A percentile compares a stretch with the other conserved stretches of the same genome.
Evolutionary conservation across 37 sponge, comb jelly and placozoan genomes (phyloP).

Genomic region (Oopsacas minuta): DNA sequence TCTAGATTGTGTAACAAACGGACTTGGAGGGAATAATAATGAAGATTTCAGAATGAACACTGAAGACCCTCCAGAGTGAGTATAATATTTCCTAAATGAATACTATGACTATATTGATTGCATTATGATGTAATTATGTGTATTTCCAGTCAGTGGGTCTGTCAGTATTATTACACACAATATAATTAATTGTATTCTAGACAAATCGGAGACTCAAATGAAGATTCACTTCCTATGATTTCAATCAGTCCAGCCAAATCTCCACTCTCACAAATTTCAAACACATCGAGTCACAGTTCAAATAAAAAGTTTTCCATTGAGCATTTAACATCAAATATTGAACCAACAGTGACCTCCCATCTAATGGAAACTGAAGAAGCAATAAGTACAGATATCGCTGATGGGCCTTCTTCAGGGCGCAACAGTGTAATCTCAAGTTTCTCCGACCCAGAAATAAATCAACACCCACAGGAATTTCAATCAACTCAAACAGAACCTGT

Average conservation of each 20-base stretch:
- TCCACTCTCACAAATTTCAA: slow-evolving; percentile 1
- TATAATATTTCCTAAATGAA: background rate
- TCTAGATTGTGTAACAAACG: background rate
- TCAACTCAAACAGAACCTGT: background rate
- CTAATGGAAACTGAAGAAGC: background rate
- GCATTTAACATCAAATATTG: background rate
- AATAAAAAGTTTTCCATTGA: background rate
- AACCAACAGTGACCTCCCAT: background rate
- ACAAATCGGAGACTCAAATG: background rate
- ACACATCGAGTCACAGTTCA: background rate
- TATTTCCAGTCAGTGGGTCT: background rate
- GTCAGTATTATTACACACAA: background rate
- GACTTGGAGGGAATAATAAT: background rate
- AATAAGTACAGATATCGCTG: background rate
- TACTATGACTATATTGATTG: background rate
- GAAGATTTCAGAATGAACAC: background rate
- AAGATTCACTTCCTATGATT: background rate
- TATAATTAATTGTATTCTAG: background rate
- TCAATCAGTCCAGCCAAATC: background rate
- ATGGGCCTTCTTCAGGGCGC: background rate
- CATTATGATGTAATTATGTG: background rate
- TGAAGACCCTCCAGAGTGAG: background rate
- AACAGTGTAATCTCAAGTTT: background rate
- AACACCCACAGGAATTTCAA: background rate
- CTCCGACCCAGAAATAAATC: background rate